A percentile compares a stretch with the other conserved stretches of the same genome.
Conservation (phyloP, 1,140 invertebrate species). For the Drosophila repleta region DNA sequence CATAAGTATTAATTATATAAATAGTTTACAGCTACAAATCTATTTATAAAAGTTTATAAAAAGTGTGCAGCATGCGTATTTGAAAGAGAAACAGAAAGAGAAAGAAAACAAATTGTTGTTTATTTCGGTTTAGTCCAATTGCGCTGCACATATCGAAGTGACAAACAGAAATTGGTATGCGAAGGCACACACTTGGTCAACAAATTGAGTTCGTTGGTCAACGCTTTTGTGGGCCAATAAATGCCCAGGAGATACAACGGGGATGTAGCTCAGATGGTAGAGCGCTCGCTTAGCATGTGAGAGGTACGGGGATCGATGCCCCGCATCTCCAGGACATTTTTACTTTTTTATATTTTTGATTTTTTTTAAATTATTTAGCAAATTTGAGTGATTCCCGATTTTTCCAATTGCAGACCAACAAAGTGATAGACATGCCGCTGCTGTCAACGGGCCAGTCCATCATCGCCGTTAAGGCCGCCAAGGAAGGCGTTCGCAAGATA, state of each 20-base stretch:
- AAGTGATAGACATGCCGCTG: conserved; percentile 47
- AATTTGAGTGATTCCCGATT: background rate
- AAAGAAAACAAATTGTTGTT: background rate
- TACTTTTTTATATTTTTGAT: background rate
- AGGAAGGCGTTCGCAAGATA: conserved; percentile 88
- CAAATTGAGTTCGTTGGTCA: conserved; percentile 1
- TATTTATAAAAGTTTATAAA: conserved; percentile 50
- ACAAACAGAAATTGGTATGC: conserved; percentile 46
- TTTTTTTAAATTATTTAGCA: background rate
- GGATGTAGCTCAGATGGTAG: conserved; percentile 92
- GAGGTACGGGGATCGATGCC: conserved; percentile 93
- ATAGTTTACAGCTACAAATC: conserved; percentile 21
- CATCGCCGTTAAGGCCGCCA: conserved; percentile 87
- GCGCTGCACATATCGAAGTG: conserved; percentile 56
- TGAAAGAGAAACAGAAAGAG: background rate
- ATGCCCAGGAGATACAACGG: conserved; percentile 37
- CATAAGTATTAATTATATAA: conserved; percentile 11
- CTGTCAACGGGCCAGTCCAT: conserved; percentile 84
- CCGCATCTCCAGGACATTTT: conserved; percentile 85
- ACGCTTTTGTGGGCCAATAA: conserved; percentile 33
- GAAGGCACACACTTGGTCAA: conserved; percentile 18
- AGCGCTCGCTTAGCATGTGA: conserved; percentile 94
- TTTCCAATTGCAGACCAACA: conserved; percentile 59
- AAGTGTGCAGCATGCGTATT: background rate
- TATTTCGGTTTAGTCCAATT: conserved; percentile 26